Evolutionary conservation across 2,888 invertebrate species (phyloP).

Genomic region (Drosophila borealis): DNA sequence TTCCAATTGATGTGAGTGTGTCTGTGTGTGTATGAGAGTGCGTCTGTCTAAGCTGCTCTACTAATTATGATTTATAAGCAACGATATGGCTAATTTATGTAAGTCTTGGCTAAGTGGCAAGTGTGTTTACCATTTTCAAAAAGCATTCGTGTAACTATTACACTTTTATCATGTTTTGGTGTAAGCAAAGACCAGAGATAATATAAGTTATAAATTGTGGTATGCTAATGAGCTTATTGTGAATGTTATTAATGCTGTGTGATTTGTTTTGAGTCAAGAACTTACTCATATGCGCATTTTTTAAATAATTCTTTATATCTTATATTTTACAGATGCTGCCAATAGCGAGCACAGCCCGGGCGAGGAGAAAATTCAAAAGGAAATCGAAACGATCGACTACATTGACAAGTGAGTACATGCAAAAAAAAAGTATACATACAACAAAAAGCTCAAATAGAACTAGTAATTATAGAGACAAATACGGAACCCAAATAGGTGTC

Average conservation of each 20-base stretch:
- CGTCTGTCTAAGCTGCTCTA: slow-evolving; percentile 33
- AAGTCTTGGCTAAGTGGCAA: slow-evolving; percentile 25
- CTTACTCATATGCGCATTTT: slow-evolving; percentile 3
- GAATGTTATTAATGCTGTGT: slow-evolving; percentile 7
- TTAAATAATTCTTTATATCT: neutral
- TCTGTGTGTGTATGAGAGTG: slow-evolving; percentile 2
- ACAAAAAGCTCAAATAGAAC: slow-evolving; percentile 12
- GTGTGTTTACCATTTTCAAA: slow-evolving; percentile 28
- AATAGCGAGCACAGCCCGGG: slow-evolving; percentile 73
- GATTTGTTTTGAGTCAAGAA: slow-evolving; percentile 25
- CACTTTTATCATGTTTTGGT: slow-evolving; percentile 51
- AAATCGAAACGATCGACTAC: slow-evolving; percentile 83
- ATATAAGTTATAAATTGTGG: slow-evolving; percentile 26
- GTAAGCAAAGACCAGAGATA: slow-evolving; percentile 19
- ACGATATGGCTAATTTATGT: slow-evolving; percentile 43
- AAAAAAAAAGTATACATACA: slow-evolving; percentile 1
- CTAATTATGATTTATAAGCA: slow-evolving; percentile 66
- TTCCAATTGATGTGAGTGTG: slow-evolving; percentile 34
- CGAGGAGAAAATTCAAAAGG: slow-evolving; percentile 83
- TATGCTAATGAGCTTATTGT: slow-evolving; percentile 28
- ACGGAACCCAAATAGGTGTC: slow-evolving; percentile 34
- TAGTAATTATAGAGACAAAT: slow-evolving; percentile 35
- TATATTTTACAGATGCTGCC: slow-evolving; percentile 73
- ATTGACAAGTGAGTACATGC: slow-evolving; percentile 82
- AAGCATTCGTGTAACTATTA: slow-evolving; percentile 47